Evolutionary conservation across 2,888 invertebrate genomes (phyloP).

Genomic region (Hesperia comma): DNA sequence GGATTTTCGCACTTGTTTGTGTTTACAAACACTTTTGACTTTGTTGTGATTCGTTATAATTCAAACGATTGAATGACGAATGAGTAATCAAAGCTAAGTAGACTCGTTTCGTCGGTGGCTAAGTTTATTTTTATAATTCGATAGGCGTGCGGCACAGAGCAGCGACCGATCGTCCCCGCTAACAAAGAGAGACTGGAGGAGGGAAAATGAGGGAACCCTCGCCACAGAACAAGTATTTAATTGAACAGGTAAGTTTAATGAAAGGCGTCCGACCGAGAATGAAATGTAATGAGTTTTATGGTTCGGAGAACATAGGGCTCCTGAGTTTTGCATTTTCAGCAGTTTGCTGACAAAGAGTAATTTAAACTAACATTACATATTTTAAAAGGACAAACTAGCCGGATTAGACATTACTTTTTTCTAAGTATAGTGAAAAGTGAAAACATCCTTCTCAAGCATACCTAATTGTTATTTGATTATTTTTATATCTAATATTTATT

Average conservation of each 20-base stretch:
- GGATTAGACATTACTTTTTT: no score
- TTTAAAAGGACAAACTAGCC: no score
- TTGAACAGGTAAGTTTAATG: constrained; percentile 33
- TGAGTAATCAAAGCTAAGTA: constrained; percentile 4
- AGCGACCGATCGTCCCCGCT: constrained; percentile 68
- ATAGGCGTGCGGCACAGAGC: constrained; percentile 58
- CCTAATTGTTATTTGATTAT: no score
- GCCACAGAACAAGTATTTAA: constrained; percentile 66
- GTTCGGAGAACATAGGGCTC: constrained; percentile 16
- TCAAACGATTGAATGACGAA: background rate
- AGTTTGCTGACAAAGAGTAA: constrained; percentile 1
- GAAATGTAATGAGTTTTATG: constrained; percentile 25
- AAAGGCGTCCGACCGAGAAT: constrained; percentile 17
- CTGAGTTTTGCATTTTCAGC: constrained; percentile 5
- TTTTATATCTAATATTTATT: no score
- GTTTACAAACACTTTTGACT: constrained; percentile 12
- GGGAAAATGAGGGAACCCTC: constrained; percentile 60
- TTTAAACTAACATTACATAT: background rate
- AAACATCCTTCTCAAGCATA: no score
- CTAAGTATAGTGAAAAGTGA: no score
- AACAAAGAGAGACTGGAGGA: constrained; percentile 74
- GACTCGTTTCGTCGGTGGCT: constrained; percentile 38
- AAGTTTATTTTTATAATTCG: constrained; percentile 66
- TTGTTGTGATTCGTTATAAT: background rate
- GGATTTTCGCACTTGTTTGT: constrained; percentile 1